Evolutionary conservation across 2,113 vertebrate species (phyloP).

Genomic region (Gyps fulvus): DNA sequence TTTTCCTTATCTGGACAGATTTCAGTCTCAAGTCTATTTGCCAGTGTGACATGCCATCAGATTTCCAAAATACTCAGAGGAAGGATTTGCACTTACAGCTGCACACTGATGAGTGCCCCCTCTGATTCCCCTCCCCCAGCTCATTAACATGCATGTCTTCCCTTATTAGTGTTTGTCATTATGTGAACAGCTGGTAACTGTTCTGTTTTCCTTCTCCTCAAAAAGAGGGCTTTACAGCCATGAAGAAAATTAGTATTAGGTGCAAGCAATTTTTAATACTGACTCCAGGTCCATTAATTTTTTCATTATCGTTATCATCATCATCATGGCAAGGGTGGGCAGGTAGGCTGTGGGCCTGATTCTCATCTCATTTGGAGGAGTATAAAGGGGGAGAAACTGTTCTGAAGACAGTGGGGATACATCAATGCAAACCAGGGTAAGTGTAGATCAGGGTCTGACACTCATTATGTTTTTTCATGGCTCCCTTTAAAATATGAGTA

Average conservation of each 20-base stretch:
- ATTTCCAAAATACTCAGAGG: neutral
- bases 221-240: constrained; percentile 4
- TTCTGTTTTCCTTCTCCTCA: constrained; percentile 32
- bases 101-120: neutral
- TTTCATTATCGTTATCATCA: constrained; percentile 22
- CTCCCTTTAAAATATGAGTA: neutral
- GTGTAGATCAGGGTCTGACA: neutral
- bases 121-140: constrained; percentile 14
- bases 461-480: neutral
- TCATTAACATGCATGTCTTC: constrained; percentile 42
- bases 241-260: constrained; percentile 30
- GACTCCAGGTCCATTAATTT: constrained; percentile 46
- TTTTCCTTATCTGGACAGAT: neutral
- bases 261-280: constrained; percentile 45
- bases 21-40: neutral
- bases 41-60: neutral
- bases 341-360: neutral
- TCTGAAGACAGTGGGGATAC: neutral
- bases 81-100: neutral
- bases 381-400: neutral
- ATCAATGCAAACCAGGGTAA: neutral
- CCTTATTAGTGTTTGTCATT: constrained; percentile 37
- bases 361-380: neutral
- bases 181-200: constrained; percentile 60
- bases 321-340: constrained; percentile 9